Conservation (phyloP, 2,888 invertebrate genomes). For the Aethes cnicana region DNA sequence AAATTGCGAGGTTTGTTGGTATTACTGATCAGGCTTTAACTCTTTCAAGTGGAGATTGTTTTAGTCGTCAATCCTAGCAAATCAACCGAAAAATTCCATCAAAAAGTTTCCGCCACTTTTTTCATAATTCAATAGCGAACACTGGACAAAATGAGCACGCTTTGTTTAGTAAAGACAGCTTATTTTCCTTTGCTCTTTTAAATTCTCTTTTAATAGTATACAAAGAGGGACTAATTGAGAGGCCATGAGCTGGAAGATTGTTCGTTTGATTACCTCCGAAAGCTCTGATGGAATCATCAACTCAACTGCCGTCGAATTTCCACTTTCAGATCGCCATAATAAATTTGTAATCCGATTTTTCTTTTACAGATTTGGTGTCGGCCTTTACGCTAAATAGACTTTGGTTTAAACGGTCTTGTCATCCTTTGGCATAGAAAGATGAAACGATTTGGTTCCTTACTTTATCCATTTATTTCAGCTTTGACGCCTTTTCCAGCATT, state of each 20-base stretch:
- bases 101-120: conserved; percentile 10
- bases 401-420: conserved; percentile 8
- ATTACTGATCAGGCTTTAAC: too few relatives aligned
- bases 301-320: conserved; percentile 11
- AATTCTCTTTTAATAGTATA: conserved; percentile 54
- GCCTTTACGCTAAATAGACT: conserved; percentile 17
- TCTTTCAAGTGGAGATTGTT: background rate
- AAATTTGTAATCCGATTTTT: conserved; percentile 25
- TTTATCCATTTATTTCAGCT: too few relatives aligned
- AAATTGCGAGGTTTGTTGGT: too few relatives aligned
- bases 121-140: conserved; percentile 11
- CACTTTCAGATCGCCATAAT: conserved; percentile 16
- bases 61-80: background rate
- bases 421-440: conserved; percentile 8
- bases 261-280: conserved; percentile 56
- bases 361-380: conserved; percentile 13
- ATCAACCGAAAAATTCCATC: conserved; percentile 13
- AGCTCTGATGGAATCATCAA: conserved; percentile 34
- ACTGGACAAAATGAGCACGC: background rate
- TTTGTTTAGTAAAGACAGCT: conserved; percentile 27
- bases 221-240: conserved; percentile 55
- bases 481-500: too few relatives aligned
- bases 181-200: conserved; percentile 39
- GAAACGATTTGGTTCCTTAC: conserved; percentile 1
- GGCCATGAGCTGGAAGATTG: conserved; percentile 54